A percentile compares a stretch with the other conserved stretches of the same genome.
phyloP scores from a whole-genome alignment of 2,888 invertebrate genomes.

The Xanthia togata region DNA sequence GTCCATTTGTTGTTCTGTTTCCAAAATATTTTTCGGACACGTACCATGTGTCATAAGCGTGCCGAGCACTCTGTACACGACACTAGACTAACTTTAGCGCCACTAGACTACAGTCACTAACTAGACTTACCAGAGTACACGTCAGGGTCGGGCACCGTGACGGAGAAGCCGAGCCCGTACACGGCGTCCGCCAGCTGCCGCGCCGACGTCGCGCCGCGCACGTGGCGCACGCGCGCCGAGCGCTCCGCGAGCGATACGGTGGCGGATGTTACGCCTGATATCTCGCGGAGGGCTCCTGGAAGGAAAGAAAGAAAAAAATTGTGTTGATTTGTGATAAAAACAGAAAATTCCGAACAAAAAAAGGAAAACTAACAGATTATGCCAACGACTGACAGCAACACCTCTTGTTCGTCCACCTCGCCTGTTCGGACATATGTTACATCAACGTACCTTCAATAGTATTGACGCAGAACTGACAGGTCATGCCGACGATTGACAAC shows the following conservation, averaged over 20 bases:
- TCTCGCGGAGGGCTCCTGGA: constrained; percentile 91
- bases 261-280: constrained; percentile 91
- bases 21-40: too few species aligned
- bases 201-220: constrained; percentile 86
- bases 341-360: neutral
- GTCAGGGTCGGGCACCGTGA: constrained; percentile 77
- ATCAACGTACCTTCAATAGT: constrained; percentile 92
- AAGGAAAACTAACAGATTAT: too few species aligned
- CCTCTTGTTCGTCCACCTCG: too few species aligned
- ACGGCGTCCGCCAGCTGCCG: constrained; percentile 92
- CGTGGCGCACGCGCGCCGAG: constrained; percentile 92
- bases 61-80: too few species aligned
- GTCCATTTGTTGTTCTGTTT: too few species aligned
- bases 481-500: constrained; percentile 95
- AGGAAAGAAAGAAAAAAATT: accelerated
- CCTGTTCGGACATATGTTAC: too few species aligned
- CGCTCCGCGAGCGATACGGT: constrained; percentile 92
- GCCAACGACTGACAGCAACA: too few species aligned
- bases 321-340: neutral
- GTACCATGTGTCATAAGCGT: too few species aligned
- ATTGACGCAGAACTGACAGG: constrained; percentile 96
- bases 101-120: too few species aligned
- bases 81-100: too few species aligned
- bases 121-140: constrained; percentile 55
- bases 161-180: constrained; percentile 95